Evolutionary conservation across 2,888 invertebrate species (phyloP), one percentile per base, ranked within the genome.

Genomic region (Stictocephala bisonia): DNA sequence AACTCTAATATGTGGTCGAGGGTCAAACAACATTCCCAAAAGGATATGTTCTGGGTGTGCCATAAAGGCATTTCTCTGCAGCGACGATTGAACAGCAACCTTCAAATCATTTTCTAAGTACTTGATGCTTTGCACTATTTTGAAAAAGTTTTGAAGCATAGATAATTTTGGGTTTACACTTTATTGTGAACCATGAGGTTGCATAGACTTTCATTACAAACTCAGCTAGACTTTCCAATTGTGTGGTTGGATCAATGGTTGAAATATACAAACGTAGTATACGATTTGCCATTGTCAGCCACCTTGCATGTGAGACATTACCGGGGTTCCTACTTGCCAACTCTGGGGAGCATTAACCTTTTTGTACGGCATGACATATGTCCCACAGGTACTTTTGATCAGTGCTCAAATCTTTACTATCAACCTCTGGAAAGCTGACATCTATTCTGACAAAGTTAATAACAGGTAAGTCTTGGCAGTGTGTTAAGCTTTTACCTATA

Each of bases 11-110:
- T 53, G 53, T 53, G 11, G 11, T 22, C 53, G 53, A 18, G 7
- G 9, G 20, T 53, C 53, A 22, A 53, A 53, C 53, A 53, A 15
- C 44, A 44, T 44, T 6, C 11, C 44, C 15, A 44, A 6, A n/a
- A 44, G 15, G 15, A 44, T 15, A 44, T 44, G 44, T 15, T 44
- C 44, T 11, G 44, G 44, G 44, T 44, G 44, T n/a, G 44, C 44
- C 44, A 44, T 44, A 15, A 44, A 44, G 7, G 44, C 44, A 44
- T 44, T 44, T 44, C 44, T 44, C 44, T 44, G 44, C 15, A 44
- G 15, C 7, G 44, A n/a, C 15, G 44, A 9, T n/a, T 44, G 44
- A 15, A 44, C 44, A 15, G 15, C 44, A n/a, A n/a, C 15, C 15
- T 44, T 44, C 15, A 44, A 15, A 4, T 44, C 44, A 15, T 44